Evolutionary conservation across 1,140 invertebrate genomes (phyloP), one percentile per base, ranked within the genome.

Genomic region (Halesus radiatus): DNA sequence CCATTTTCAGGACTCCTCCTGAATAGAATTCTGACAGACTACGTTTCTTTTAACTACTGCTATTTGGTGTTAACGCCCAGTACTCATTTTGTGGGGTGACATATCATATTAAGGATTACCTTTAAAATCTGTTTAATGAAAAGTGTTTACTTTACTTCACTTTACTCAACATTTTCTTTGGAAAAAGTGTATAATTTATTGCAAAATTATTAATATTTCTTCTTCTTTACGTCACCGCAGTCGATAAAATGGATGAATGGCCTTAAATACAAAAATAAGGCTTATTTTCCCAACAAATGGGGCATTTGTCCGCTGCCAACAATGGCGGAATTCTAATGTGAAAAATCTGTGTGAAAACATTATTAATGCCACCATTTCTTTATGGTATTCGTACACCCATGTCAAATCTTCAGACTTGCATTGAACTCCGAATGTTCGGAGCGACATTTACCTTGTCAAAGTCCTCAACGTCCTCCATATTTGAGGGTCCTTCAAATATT

Each of bases 231-330:
- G 20, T 74, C 50, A 74, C 70, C 53, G 15, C 52, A 29, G 53
- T 50, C 20, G 16, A 23, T 74, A 56, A 74, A 54, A 23, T 56
- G 7, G 6, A 26, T 18, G 50, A 74, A 74, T 72, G n/a, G 15
- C 13, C 15, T 53, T 22, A 72, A 66, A 66, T 66, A 70, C 70
- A 74, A 74, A 74, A 74, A 74, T 74, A 74, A 56, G 52, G 70
- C 20, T 78, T 78, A 70, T 78, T 70, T 70, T 56, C 62, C 70
- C 66, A 78, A 78, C 76, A 78, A 78, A 68, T 78, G 56, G 64
- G 13, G 56, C 66, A 72, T 52, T 77, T 78, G 76, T 78, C 52
- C 50, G 23, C 23, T 7, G 13, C 54, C 56, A 45, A 68, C 62
- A 68, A 78, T 78, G 23, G 76, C 13, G 20, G 50, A 54, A 56